Evolutionary conservation across 2,888 invertebrate genomes (phyloP), one percentile per base, ranked within the genome.

Genomic region (Eremobia ochroleuca): DNA sequence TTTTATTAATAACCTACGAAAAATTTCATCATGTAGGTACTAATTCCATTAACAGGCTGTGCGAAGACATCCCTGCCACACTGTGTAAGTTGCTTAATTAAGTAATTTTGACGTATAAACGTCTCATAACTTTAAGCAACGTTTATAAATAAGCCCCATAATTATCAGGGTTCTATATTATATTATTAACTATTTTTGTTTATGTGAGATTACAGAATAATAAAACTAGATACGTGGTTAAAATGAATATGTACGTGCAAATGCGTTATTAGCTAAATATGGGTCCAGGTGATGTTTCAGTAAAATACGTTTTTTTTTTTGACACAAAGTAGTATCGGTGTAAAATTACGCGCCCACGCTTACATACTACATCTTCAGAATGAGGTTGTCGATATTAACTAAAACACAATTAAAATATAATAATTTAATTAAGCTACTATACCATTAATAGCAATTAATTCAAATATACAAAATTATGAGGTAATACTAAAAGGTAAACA

Each of bases 401-500:
- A 76, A 85, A 87, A 85, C 81, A 87, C n/a, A 74, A 77, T 79
- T 78, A 78, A 84, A 85, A 83, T 73, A 84, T 79, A 74, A 89
- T 80, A 74, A 88, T 74, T 82, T 81, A 73, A 87, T 82, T 87
- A 78, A 77, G 72, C 83, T 89, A 81, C 65, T 76, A 81, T 79
- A 86, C 28, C 59, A 85, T 82, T 81, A 76, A 86, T 83, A 79
- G 79, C 80, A 90, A 84, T 81, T 75, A 75, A 87, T 87, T 87
- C 71, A 86, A 87, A 87, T 89, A 87, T 90, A 87, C 79, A 86
- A 82, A 88, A 89, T 89, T 86, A 88, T 90, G 91, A 92, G 92
- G 92, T 92, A 93, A 90, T 91, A 88, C 79, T 88, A 89, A 89
- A 90, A 89, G 86, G 91, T 92, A 89, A 93, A 93, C 90, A 85